Evolutionary conservation across 1,140 invertebrate genomes (phyloP), one percentile per base, ranked within the genome.

Genomic region (Drosophila pallidifrons): DNA sequence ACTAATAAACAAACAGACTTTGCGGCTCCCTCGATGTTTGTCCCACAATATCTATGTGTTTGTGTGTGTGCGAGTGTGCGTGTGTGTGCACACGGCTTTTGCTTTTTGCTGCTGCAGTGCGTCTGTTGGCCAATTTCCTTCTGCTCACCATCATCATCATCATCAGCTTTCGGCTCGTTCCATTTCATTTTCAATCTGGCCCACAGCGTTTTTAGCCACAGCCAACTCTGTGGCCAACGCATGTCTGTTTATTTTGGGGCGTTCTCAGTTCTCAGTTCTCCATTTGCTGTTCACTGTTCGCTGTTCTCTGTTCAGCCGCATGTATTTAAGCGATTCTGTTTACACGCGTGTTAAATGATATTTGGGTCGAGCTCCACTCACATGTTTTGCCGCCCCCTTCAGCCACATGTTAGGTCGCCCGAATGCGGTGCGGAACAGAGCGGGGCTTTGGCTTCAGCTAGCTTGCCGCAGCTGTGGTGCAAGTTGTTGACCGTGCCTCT

Each of bases 301-400:
- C 57, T 28, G 32, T 35, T 35, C 5, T 65, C 45, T 25, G 63
- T 45, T 16, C 70, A 46, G 38, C 70, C 64, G 15, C 51, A 58
- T 75, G 60, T 71, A 71, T 76, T 75, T 60, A 77, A 68, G 57
- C 64, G 70, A 69, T 74, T 68, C 58, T 74, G 64, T 79, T 74
- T 79, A 79, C 75, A 79, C 71, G 77, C 77, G 59, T 79, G 77
- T 69, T 79, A 79, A 77, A 77, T 74, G 69, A 74, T 77, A 73
- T 73, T 79, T 65, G 51, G 75, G 69, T 74, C 45, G 74, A 51
- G 58, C 20, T 38, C 6, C 46, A 32, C 35, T 10, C 25, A 32
- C 45, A 74, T 69, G 51, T 32, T 35, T 38, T 10, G 35, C 32
- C 47, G 38, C 30, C 64, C 60, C 60, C 63, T 51, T 30, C 52